These are phyloP conservation scores for Gryon sp. DNA, from an alignment of 1,140 invertebrate genomes.

Conservation along the genomic window DNA sequence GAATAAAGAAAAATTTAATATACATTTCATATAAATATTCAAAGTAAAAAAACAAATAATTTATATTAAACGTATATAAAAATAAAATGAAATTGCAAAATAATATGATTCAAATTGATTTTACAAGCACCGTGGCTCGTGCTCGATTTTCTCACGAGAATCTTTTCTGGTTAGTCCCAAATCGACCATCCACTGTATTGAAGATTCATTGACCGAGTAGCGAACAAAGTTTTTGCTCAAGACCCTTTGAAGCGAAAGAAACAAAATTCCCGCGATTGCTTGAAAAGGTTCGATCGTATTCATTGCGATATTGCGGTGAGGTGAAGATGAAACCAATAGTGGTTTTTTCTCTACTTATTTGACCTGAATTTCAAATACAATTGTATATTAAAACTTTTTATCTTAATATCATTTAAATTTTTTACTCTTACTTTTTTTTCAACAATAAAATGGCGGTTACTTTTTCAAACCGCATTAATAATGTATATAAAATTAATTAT, in stretches of 20 bases:
- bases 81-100: slow-evolving; percentile 14
- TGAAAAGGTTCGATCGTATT: slow-evolving; percentile 29
- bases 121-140: slow-evolving; percentile 44
- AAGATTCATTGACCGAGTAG: slow-evolving; percentile 58
- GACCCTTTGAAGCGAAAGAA: slow-evolving; percentile 53
- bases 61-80: slow-evolving; percentile 5
- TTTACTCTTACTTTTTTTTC: no score
- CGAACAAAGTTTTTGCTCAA: slow-evolving; percentile 54
- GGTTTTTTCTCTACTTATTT: slow-evolving; percentile 31
- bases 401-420: slow-evolving; percentile 3
- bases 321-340: slow-evolving; percentile 36
- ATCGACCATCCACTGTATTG: slow-evolving; percentile 48
- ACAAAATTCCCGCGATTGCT: slow-evolving; percentile 58
- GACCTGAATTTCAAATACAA: slow-evolving; percentile 51
- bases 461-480: no score
- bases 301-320: slow-evolving; percentile 48
- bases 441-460: no score
- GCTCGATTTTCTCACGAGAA: slow-evolving; percentile 59
- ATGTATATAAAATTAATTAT: no score
- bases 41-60: no score
- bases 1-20: no score
- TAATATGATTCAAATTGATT: slow-evolving; percentile 14
- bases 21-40: no score
- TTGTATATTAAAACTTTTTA: slow-evolving; percentile 39
- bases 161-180: slow-evolving; percentile 45